A percentile compares a stretch with the other conserved stretches of the same genome.
Evolutionary conservation across 2,888 invertebrate genomes (phyloP).

Genomic region (Brenthis hecate): DNA sequence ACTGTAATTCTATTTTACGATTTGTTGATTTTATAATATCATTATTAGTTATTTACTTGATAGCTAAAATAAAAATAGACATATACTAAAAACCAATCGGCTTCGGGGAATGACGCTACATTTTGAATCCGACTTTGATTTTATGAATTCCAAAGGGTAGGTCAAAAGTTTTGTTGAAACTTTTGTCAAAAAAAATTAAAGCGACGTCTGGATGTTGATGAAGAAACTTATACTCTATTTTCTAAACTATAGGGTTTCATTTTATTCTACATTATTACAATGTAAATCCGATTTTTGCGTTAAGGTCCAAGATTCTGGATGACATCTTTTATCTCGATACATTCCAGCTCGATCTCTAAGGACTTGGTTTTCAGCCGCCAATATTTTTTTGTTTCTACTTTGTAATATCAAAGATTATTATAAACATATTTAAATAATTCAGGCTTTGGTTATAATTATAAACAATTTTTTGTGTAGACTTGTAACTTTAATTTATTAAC

Average conservation of each 20-base stretch:
- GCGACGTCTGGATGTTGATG: slow-evolving; percentile 38
- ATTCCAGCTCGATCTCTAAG: slow-evolving; percentile 70
- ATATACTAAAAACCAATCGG: slow-evolving; percentile 30
- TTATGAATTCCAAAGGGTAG: slow-evolving; percentile 80
- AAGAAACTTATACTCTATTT: slow-evolving; percentile 53
- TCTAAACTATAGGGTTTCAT: slow-evolving; percentile 48
- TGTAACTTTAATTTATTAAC: no score
- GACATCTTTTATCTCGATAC: slow-evolving; percentile 80
- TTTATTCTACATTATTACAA: slow-evolving; percentile 43
- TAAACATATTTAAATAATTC: no score
- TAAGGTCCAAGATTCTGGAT: slow-evolving; percentile 73
- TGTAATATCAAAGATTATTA: slow-evolving; percentile 7
- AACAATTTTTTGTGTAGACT: no score
- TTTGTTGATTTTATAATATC: slow-evolving; percentile 6
- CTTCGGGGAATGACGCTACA: slow-evolving; percentile 68
- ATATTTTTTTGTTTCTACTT: slow-evolving; percentile 27
- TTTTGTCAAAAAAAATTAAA: slow-evolving; percentile 58
- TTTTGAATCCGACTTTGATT: slow-evolving; percentile 62
- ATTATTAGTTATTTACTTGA: background rate
- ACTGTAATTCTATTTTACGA: slow-evolving; percentile 9
- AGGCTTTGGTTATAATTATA: no score
- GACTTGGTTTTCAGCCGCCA: slow-evolving; percentile 60
- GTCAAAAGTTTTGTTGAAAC: slow-evolving; percentile 70
- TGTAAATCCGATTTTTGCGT: slow-evolving; percentile 53
- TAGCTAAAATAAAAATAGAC: background rate